phyloP scores from a whole-genome alignment of 2,797 vertebrate genomes.

The Sebastes trivittatus region DNA sequence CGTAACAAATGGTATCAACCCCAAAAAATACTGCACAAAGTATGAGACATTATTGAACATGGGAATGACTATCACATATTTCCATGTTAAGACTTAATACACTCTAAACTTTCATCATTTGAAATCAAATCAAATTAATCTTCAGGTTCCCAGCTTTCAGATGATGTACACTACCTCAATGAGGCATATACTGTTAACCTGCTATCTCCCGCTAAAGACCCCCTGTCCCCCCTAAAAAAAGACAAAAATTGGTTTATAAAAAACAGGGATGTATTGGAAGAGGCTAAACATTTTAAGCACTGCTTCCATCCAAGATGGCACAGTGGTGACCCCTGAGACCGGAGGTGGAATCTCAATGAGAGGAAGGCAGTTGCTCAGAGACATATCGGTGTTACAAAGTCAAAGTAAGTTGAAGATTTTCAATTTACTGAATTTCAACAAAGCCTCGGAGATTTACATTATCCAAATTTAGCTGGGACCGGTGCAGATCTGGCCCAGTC shows the following conservation, averaged over 20 bases:
- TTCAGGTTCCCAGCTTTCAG: too few relatives aligned
- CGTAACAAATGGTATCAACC: too few relatives aligned
- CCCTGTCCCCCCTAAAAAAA: not conserved
- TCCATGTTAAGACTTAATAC: too few relatives aligned
- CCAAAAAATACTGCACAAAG: too few relatives aligned
- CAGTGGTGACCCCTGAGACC: not conserved
- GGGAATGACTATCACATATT: too few relatives aligned
- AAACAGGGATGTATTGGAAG: not conserved
- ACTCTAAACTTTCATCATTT: too few relatives aligned
- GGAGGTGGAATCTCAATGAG: not conserved
- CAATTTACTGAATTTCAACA: not conserved
- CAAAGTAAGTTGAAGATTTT: not conserved
- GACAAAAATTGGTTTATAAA: not conserved
- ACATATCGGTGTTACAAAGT: not conserved
- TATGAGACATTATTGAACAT: too few relatives aligned
- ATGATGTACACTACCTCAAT: too few relatives aligned
- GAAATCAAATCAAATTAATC: too few relatives aligned
- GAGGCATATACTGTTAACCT: too few relatives aligned
- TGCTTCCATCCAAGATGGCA: not conserved
- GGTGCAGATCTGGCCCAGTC: slow-evolving; percentile 15
- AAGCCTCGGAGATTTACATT: not conserved
- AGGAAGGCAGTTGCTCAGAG: not conserved
- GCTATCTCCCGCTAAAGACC: too few relatives aligned
- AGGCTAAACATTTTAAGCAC: not conserved
- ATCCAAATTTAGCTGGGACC: not conserved